A percentile compares a stretch with the other conserved stretches of the same genome.
phyloP scores from a whole-genome alignment of 30 jellyfish, hydroid and myxozoan genomes.

The Aurelia coerulea region DNA sequence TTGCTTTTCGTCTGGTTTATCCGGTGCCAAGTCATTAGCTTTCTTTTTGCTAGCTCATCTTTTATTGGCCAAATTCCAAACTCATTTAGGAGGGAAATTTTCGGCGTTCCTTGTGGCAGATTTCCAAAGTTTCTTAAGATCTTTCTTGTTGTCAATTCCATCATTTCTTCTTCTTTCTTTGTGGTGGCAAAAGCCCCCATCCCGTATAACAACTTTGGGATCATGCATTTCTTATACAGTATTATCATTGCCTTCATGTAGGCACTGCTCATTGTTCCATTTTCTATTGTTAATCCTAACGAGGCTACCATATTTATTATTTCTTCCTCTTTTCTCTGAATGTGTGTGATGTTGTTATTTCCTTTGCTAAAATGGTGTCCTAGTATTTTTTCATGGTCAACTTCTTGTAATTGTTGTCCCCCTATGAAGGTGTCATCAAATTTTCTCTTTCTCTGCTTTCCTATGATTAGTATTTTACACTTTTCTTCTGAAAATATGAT shows the following conservation, averaged over 20 bases:
- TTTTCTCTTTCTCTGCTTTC: too few species aligned
- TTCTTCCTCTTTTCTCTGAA: too few species aligned
- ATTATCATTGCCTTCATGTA: slow-evolving; percentile 2
- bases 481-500: too few species aligned
- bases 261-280: slow-evolving; percentile 2
- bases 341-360: too few species aligned
- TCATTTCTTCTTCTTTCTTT: slow-evolving; percentile 17
- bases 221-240: slow-evolving; percentile 6
- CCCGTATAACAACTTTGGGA: slow-evolving; percentile 11
- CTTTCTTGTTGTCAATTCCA: not conserved
- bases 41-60: slow-evolving; percentile 5
- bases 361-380: too few species aligned
- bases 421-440: too few species aligned
- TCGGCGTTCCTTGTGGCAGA: slow-evolving; percentile 30
- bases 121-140: slow-evolving; percentile 28
- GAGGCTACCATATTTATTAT: too few species aligned
- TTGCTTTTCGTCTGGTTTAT: not conserved
- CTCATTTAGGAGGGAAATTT: slow-evolving; percentile 16
- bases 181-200: slow-evolving; percentile 11
- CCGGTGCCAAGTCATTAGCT: slow-evolving; percentile 21
- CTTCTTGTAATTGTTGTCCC: too few species aligned
- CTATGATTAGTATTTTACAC: too few species aligned
- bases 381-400: too few species aligned
- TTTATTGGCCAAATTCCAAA: slow-evolving; percentile 30
- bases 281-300: not conserved